A percentile compares a stretch with the other conserved stretches of the same genome.
Evolutionary conservation across 2,797 vertebrate genomes (phyloP).

Genomic region (Macropodus opercularis): DNA sequence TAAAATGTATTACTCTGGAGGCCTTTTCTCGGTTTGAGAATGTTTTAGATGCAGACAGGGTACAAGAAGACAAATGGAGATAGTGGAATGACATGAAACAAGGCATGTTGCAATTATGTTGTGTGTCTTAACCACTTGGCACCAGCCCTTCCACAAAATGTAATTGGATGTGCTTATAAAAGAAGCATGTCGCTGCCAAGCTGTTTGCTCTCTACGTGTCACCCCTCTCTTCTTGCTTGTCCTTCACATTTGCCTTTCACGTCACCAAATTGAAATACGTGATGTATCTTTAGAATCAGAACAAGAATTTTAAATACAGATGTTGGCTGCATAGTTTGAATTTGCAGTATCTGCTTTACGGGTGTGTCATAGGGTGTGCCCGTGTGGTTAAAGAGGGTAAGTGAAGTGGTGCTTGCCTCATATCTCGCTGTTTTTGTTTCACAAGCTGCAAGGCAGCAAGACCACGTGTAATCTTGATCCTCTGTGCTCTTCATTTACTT

Average conservation of each 20-base stretch:
- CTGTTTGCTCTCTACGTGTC: constrained; percentile 31
- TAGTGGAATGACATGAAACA: neutral
- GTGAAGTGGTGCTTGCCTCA: neutral
- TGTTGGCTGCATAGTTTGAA: neutral
- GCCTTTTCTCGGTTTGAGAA: neutral
- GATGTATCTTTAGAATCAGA: neutral
- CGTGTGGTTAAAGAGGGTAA: neutral
- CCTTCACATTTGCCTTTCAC: constrained; percentile 24
- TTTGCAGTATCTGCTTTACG: neutral
- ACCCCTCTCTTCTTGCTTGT: constrained; percentile 32
- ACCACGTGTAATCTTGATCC: too few relatives aligned
- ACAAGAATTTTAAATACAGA: neutral
- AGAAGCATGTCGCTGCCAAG: constrained; percentile 34
- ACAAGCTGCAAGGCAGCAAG: too few relatives aligned
- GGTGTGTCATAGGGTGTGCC: neutral
- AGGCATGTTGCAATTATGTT: constrained; percentile 6
- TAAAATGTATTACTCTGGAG: neutral
- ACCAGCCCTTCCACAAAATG: constrained; percentile 12
- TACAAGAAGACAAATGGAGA: neutral
- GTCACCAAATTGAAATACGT: constrained; percentile 19
- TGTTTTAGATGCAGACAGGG: neutral
- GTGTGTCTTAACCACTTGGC: constrained; percentile 12
- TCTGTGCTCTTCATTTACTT: neutral
- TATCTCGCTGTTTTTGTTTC: neutral
- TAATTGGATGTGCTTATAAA: constrained; percentile 28